These are phyloP conservation scores for Drosophila greeni DNA, from an alignment of 2,888 invertebrate genomes.

Conservation along the genomic window DNA sequence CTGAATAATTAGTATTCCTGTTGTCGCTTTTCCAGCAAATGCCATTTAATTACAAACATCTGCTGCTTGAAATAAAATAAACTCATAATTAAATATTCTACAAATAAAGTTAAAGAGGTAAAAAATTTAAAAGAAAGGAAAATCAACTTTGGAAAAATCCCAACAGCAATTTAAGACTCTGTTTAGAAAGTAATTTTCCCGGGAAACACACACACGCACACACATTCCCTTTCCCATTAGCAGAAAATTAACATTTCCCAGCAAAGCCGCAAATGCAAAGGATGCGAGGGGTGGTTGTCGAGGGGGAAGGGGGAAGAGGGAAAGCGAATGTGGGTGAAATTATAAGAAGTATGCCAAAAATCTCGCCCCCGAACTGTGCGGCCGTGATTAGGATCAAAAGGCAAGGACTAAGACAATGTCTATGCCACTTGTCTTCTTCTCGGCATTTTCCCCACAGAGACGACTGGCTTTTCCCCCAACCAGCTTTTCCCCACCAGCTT, in stretches of 20 bases:
- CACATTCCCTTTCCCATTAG: slow-evolving; percentile 54
- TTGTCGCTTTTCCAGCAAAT: neutral
- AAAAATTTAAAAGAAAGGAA: neutral
- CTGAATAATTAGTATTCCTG: slow-evolving; percentile 18
- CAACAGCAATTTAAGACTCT: slow-evolving; percentile 28
- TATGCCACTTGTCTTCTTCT: slow-evolving; percentile 26
- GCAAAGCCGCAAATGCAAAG: slow-evolving; percentile 57
- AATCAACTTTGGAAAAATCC: slow-evolving; percentile 8
- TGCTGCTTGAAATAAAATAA: slow-evolving; percentile 10
- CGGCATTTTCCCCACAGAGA: slow-evolving; percentile 1
- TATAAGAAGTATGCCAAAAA: slow-evolving; percentile 43
- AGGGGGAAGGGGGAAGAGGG: neutral
- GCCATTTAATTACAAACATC: slow-evolving; percentile 17
- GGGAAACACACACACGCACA: slow-evolving; percentile 12
- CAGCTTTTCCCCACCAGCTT: neutral
- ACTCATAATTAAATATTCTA: slow-evolving; percentile 9
- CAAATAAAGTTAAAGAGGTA: slow-evolving; percentile 13
- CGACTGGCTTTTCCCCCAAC: neutral
- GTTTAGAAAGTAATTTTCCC: slow-evolving; percentile 32
- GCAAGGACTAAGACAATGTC: slow-evolving; percentile 37
- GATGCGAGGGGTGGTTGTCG: slow-evolving; percentile 3
- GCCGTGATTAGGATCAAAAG: slow-evolving; percentile 67
- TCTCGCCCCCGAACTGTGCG: slow-evolving; percentile 36
- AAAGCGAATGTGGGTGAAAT: slow-evolving; percentile 8
- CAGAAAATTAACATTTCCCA: slow-evolving; percentile 68